Conservation (phyloP, 2,797 vertebrate species). For the Mergus octosetaceus region DNA sequence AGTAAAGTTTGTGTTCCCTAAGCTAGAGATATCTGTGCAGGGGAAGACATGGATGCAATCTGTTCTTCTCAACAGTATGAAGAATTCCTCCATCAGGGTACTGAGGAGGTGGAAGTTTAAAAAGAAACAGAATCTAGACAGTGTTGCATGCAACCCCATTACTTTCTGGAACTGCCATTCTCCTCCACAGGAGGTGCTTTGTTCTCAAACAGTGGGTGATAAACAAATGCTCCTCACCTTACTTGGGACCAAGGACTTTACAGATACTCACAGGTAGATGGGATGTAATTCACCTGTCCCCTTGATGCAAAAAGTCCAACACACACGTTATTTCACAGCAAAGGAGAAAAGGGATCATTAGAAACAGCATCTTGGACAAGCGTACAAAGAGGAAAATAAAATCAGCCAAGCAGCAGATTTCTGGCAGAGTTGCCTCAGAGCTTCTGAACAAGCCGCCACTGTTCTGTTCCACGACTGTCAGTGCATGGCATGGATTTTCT, state of each 20-base stretch:
- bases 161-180: constrained; percentile 29
- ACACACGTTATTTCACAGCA: constrained; percentile 50
- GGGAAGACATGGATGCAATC: constrained; percentile 46
- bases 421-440: constrained; percentile 71
- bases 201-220: constrained; percentile 23
- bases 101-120: constrained; percentile 24
- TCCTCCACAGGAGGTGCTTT: constrained; percentile 61
- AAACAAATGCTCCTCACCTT: constrained; percentile 37
- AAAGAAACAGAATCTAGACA: constrained; percentile 10
- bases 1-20: background rate
- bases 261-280: constrained; percentile 20
- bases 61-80: constrained; percentile 5
- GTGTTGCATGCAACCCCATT: background rate
- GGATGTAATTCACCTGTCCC: constrained; percentile 40
- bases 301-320: constrained; percentile 29
- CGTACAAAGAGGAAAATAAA: constrained; percentile 65
- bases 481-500: constrained; percentile 64
- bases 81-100: constrained; percentile 12
- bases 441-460: constrained; percentile 53
- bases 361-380: constrained; percentile 71
- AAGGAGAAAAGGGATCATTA: constrained; percentile 59
- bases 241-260: constrained; percentile 21
- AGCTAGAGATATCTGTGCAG: background rate
- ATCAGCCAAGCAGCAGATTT: constrained; percentile 77
- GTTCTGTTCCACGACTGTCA: constrained; percentile 66